Evolutionary conservation across 1,140 invertebrate species (phyloP), one percentile per base, ranked within the genome.

Genomic region (Cylas formicarius): DNA sequence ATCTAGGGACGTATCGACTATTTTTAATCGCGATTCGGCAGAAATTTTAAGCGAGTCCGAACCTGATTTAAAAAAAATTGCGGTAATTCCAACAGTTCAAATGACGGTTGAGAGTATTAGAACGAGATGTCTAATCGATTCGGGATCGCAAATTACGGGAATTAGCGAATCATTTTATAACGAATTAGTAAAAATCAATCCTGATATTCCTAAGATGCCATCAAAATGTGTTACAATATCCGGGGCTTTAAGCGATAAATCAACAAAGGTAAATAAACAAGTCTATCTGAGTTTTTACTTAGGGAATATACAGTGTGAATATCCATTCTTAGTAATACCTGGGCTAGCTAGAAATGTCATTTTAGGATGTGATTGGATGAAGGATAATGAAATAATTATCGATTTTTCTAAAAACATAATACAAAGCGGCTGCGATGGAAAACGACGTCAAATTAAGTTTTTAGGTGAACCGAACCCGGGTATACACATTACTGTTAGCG

Each of bases 341-440:
- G 39, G 41, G 28, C 48, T 60, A 21, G 31, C 31, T 4, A 38
- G 27, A 3, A 36, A 35, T 1, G 13, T 60, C n/a, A 58, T 58
- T 24, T 23, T 60, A 17, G 53, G 53, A 0, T 52, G 52, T 35
- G 52, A 57, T 39, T 58, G 56, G 56, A 21, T 60, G 18, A 52
- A 48, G 21, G 7, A 11, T 20, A 41, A 49, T 38, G 23, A 48
- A 20, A 19, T 44, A 9, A 31, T 29, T 2, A 22, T 50, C 18
- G 24, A 50, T 46, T 31, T 41, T 32, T 38, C 18, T 11, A 33
- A 20, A 41, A 41, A 31, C 32, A 13, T 3, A 41, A 11, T n/a
- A 2, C 10, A 14, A 17, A 16, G 38, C 6, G 9, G 6, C 10
- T 34, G 18, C 7, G 11, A 35, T 10, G 24, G 24, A 20, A 27